Evolutionary conservation across 2,888 invertebrate species (phyloP), one percentile per base, ranked within the genome.

Genomic region (Polyploca ridens): DNA sequence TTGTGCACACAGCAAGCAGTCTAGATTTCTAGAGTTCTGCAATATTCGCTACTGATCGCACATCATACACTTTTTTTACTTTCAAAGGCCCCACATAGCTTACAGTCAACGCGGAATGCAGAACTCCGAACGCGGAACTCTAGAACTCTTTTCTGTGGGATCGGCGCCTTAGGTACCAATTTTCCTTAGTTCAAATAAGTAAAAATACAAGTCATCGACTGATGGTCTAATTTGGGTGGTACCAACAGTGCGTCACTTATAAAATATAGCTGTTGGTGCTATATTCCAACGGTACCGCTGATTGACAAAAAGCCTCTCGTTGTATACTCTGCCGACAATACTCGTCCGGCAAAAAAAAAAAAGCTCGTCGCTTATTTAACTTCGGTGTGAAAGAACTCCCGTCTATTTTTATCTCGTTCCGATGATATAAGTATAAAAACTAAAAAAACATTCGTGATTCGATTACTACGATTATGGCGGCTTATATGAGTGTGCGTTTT

Each of bases 401-500:
- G 73, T 78, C 82, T 84, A 83, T 85, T 82, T 87, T 81, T 80
- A 84, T 80, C 78, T 79, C 82, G 54, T 54, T 19, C 54, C 74
- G 74, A 72, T 72, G 69, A 72, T 71, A 71, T 13, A 41, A 41
- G 7, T 7, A 41, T 70, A 38, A 70, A 69, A 70, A 10, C 81
- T 84, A 83, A 85, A 84, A 80, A 67, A 67, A 68, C 69, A 73
- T 71, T 80, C 83, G 83, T 84, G 83, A 87, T 87, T 87, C 81
- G 82, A 88, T 89, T 86, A 86, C 77, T 69, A 76, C 78, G 76
- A 87, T 85, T 82, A 83, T 82, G 77, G 79, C 77, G 78, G 73
- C 69, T 78, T 75, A 71, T 74, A 76, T 69, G 75, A 74, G 75
- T 70, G 69, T 68, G 71, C 71, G 70, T 81, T 79, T 78, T 77